Conservation (phyloP, 2,888 invertebrate species). For the Acleris literana region DNA sequence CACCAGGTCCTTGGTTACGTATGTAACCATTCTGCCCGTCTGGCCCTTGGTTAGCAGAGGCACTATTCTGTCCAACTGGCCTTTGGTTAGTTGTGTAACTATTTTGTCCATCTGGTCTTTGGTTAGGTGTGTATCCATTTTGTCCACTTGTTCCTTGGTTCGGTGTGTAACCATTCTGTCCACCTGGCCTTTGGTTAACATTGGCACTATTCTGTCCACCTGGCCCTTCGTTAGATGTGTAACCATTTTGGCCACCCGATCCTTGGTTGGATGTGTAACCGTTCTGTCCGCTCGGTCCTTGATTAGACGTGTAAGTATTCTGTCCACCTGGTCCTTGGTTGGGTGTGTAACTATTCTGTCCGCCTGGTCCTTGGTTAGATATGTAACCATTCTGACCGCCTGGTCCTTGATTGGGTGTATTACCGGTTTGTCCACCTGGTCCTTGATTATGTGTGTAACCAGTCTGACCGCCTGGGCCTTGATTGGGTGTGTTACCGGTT, state of each 20-base stretch:
- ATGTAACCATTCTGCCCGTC: too few species aligned
- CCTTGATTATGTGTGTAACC: slow-evolving; percentile 3
- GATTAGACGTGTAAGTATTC: background rate
- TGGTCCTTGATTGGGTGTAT: background rate
- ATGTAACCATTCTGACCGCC: background rate
- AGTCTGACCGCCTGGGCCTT: slow-evolving; percentile 14
- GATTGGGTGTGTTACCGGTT: slow-evolving; percentile 24
- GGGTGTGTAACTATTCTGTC: background rate
- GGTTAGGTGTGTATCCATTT: too few species aligned
- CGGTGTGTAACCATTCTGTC: background rate
- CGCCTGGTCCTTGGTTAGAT: background rate
- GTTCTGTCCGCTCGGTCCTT: slow-evolving; percentile 4
- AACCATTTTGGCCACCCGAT: background rate
- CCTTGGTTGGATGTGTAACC: background rate
- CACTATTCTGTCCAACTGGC: too few species aligned
- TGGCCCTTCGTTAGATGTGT: background rate
- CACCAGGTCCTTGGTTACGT: too few species aligned
- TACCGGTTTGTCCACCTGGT: slow-evolving; percentile 23
- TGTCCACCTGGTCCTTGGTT: background rate
- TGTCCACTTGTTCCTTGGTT: too few species aligned
- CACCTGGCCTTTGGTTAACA: background rate
- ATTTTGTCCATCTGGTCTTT: too few species aligned
- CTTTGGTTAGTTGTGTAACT: too few species aligned
- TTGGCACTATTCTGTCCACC: slow-evolving; percentile 1
- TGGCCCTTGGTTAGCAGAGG: too few species aligned